Percentiles rank a stretch among this genome's conserved stretches.
Conservation (phyloP, 2,888 invertebrate species). For the Agriopis marginaria region DNA sequence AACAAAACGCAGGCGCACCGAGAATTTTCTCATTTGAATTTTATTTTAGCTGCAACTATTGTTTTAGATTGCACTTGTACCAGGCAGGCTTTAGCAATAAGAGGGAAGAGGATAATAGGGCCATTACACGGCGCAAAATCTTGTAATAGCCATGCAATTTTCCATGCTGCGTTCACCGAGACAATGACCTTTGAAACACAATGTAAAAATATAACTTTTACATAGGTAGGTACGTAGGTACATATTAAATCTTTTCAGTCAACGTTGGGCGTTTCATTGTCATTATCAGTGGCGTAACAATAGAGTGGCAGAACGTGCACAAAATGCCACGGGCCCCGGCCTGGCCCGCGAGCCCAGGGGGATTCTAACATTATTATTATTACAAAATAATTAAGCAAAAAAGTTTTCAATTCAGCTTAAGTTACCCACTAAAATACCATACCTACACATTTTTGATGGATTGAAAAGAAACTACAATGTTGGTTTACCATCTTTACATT, state of each 20-base stretch:
- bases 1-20: conserved; percentile 34
- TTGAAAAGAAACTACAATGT: too few relatives aligned
- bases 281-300: too few relatives aligned
- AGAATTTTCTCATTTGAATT: conserved; percentile 42
- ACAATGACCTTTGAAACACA: conserved; percentile 2
- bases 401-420: too few relatives aligned
- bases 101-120: conserved; percentile 58
- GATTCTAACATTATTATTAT: too few relatives aligned
- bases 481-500: too few relatives aligned
- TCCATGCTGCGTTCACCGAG: conserved; percentile 43
- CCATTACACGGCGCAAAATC: conserved; percentile 67
- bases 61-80: conserved; percentile 48
- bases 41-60: conserved; percentile 40
- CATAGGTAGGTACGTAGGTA: neutral
- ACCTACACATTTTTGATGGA: too few relatives aligned
- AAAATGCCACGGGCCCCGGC: too few relatives aligned
- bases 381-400: too few relatives aligned
- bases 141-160: conserved; percentile 68
- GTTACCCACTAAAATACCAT: too few relatives aligned
- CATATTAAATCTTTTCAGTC: too few relatives aligned
- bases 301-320: too few relatives aligned
- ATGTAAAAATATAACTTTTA: neutral
- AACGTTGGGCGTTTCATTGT: neutral
- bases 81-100: conserved; percentile 39
- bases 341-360: too few relatives aligned